Conservation (phyloP, 1,140 invertebrate genomes). For the Heliconius hewitsoni region DNA sequence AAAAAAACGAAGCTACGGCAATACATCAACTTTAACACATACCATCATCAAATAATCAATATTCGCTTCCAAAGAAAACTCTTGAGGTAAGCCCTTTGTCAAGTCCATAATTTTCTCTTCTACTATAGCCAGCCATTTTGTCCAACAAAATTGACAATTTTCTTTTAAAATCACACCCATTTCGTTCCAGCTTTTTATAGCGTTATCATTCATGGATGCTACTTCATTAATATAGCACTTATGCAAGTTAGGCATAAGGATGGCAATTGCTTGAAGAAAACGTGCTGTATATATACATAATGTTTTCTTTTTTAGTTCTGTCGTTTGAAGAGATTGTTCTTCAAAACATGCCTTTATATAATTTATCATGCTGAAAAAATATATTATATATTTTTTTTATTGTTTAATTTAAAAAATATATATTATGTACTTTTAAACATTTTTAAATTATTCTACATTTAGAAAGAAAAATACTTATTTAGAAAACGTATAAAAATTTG, state of each 20-base stretch:
- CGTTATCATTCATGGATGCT: conserved; percentile 52
- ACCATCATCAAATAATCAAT: conserved; percentile 81
- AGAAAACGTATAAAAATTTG: no score
- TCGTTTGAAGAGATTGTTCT: conserved; percentile 70
- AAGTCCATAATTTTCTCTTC: conserved; percentile 65
- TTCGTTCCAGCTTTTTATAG: conserved; percentile 83
- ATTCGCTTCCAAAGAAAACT: conserved; percentile 75
- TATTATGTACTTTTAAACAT: no score
- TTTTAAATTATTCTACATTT: no score
- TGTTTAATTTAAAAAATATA: no score
- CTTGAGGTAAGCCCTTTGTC: conserved; percentile 63
- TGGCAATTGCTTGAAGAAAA: conserved; percentile 83
- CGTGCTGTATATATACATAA: conserved; percentile 80
- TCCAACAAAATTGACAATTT: conserved; percentile 84
- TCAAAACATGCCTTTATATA: conserved; percentile 82
- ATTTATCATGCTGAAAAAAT: conserved; percentile 67
- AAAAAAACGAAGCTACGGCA: no score
- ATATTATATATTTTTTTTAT: not conserved
- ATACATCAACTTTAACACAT: conserved; percentile 38
- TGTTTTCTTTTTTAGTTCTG: conserved; percentile 66
- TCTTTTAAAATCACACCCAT: conserved; percentile 83
- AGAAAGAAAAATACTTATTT: no score
- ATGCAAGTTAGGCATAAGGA: conserved; percentile 84
- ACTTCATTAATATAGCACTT: conserved; percentile 84
- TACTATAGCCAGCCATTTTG: conserved; percentile 82